Conservation (phyloP, 2,888 invertebrate species). For the Imbricaverruca yamaguchii region DNA sequence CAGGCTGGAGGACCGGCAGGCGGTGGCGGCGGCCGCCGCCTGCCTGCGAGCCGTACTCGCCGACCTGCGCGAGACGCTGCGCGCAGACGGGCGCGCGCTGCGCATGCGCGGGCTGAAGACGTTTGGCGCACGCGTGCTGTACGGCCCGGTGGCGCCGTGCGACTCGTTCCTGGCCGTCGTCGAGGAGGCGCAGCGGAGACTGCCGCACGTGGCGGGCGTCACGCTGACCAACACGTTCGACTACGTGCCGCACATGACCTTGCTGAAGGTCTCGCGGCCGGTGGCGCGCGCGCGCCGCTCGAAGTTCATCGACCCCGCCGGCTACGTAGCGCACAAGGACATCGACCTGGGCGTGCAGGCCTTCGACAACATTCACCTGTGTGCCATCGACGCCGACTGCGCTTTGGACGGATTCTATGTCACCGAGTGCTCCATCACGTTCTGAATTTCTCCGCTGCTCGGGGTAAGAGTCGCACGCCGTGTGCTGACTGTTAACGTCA, state of each 20-base stretch:
- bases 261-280: constrained; percentile 42
- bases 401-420: constrained; percentile 42
- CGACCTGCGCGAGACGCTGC: background rate
- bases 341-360: constrained; percentile 39
- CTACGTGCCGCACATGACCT: constrained; percentile 44
- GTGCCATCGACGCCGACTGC: constrained; percentile 40
- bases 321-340: constrained; percentile 39
- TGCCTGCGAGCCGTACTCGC: constrained; percentile 2
- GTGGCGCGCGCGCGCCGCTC: constrained; percentile 36
- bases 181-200: constrained; percentile 37
- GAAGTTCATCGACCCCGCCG: constrained; percentile 38
- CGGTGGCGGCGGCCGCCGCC: constrained; percentile 32
- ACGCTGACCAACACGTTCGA: constrained; percentile 41
- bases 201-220: constrained; percentile 37
- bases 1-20: constrained; percentile 38
- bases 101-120: constrained; percentile 37
- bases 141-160: constrained; percentile 39
- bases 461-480: no score
- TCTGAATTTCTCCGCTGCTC: background rate
- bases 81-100: background rate
- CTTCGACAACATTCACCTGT: constrained; percentile 40
- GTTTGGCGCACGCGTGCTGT: constrained; percentile 43
- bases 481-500: no score
- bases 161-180: constrained; percentile 38
- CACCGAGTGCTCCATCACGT: constrained; percentile 22